Conservation (phyloP, 2,888 invertebrate species). For the Oeneis ivallda region DNA sequence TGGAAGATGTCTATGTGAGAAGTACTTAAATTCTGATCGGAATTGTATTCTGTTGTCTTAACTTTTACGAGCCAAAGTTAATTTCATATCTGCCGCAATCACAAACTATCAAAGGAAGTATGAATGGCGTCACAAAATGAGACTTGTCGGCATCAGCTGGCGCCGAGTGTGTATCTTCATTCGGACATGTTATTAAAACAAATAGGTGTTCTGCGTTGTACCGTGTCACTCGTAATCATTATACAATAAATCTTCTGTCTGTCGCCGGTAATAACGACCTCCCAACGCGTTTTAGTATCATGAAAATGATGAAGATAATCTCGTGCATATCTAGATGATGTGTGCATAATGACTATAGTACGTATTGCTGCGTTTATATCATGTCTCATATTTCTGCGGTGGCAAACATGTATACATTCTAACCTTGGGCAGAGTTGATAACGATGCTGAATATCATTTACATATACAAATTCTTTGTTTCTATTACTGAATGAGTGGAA, state of each 20-base stretch:
- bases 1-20: neutral
- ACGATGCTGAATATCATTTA: constrained; percentile 30
- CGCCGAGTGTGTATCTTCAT: constrained; percentile 47
- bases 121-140: constrained; percentile 27
- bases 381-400: constrained; percentile 35
- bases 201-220: constrained; percentile 57
- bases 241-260: constrained; percentile 63
- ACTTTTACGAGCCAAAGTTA: constrained; percentile 11
- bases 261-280: constrained; percentile 41
- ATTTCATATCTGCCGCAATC: constrained; percentile 6
- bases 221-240: constrained; percentile 60
- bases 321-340: constrained; percentile 12
- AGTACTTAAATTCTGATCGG: neutral
- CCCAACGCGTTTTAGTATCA: constrained; percentile 41
- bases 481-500: constrained; percentile 3
- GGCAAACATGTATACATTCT: constrained; percentile 26
- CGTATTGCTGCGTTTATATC: constrained; percentile 28
- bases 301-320: constrained; percentile 35
- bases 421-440: constrained; percentile 34
- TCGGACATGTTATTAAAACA: constrained; percentile 63
- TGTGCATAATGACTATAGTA: constrained; percentile 18
- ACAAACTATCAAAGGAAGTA: constrained; percentile 1
- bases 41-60: neutral
- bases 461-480: constrained; percentile 28
- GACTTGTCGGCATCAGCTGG: constrained; percentile 33